Evolutionary conservation across 2,888 invertebrate genomes (phyloP).

Genomic region (Scaptomyza reducta): DNA sequence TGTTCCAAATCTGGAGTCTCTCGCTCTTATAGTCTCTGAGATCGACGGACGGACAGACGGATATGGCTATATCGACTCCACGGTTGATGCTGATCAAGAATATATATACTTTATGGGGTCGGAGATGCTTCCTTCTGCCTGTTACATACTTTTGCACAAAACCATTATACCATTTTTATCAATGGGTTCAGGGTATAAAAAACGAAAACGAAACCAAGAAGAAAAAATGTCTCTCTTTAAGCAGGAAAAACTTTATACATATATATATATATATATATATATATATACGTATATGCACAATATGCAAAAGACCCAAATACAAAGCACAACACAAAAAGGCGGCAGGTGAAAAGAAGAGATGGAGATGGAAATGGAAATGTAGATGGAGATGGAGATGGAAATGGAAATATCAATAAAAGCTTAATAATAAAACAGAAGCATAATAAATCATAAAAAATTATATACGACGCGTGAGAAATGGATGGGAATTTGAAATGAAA

Average conservation of each 20-base stretch:
- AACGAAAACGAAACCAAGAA: slow-evolving; percentile 41
- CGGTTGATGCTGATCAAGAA: too few species aligned
- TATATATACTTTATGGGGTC: too few species aligned
- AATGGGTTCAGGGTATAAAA: too few species aligned
- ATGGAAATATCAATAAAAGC: slow-evolving; percentile 46
- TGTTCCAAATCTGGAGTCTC: too few species aligned
- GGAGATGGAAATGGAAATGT: background rate
- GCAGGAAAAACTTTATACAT: slow-evolving; percentile 60
- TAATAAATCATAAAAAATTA: slow-evolving; percentile 54
- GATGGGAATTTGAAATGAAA: slow-evolving; percentile 35
- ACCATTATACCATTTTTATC: too few species aligned
- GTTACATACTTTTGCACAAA: too few species aligned
- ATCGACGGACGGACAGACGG: too few species aligned
- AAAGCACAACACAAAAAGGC: slow-evolving; percentile 19
- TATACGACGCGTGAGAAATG: slow-evolving; percentile 58
- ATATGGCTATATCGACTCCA: too few species aligned
- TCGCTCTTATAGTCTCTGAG: too few species aligned
- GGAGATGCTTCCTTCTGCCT: too few species aligned
- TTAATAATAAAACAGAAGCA: slow-evolving; percentile 20
- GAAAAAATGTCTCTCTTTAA: slow-evolving; percentile 52
- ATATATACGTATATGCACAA: slow-evolving; percentile 60
- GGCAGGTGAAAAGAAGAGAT: slow-evolving; percentile 19
- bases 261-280: slow-evolving; percentile 31
- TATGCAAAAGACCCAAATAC: slow-evolving; percentile 59
- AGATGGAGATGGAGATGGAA: background rate